phyloP scores from a whole-genome alignment of 1,140 invertebrate genomes.

The Melitaea cinxia region DNA sequence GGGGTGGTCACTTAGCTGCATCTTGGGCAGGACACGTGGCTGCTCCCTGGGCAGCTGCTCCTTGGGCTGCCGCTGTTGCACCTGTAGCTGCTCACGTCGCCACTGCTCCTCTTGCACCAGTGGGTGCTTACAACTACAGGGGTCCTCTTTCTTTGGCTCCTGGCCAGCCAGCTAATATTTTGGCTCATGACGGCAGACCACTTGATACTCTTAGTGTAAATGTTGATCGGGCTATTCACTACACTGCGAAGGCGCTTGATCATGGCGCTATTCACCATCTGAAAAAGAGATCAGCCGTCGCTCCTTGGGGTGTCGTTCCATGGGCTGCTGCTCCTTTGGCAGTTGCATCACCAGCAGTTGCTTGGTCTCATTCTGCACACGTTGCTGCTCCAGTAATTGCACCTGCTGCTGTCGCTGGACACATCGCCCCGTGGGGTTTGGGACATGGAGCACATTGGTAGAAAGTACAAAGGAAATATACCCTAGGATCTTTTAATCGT shows the following conservation, averaged over 20 bases:
- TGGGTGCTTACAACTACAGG: conserved; percentile 61
- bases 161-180: conserved; percentile 70
- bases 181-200: conserved; percentile 72
- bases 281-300: conserved; percentile 62
- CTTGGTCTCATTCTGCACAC: conserved; percentile 28
- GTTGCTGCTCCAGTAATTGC: conserved; percentile 38
- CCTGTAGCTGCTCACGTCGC: conserved; percentile 48
- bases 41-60: conserved; percentile 26
- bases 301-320: conserved; percentile 31
- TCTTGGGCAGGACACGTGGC: conserved; percentile 22
- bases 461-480: conserved; percentile 37
- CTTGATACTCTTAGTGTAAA: conserved; percentile 76
- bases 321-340: conserved; percentile 37
- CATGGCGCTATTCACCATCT: conserved; percentile 53
- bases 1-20: conserved; percentile 27
- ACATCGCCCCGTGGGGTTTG: conserved; percentile 12
- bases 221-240: conserved; percentile 74
- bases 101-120: conserved; percentile 35
- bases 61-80: conserved; percentile 45
- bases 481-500: conserved; percentile 32
- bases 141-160: conserved; percentile 64
- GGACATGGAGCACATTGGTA: conserved; percentile 39
- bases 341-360: conserved; percentile 31
- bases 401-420: conserved; percentile 25
- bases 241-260: conserved; percentile 64